Percentiles rank a stretch among this genome's conserved stretches.
phyloP scores from a whole-genome alignment of 2,113 vertebrate species.

The Podarcis cretensis region DNA sequence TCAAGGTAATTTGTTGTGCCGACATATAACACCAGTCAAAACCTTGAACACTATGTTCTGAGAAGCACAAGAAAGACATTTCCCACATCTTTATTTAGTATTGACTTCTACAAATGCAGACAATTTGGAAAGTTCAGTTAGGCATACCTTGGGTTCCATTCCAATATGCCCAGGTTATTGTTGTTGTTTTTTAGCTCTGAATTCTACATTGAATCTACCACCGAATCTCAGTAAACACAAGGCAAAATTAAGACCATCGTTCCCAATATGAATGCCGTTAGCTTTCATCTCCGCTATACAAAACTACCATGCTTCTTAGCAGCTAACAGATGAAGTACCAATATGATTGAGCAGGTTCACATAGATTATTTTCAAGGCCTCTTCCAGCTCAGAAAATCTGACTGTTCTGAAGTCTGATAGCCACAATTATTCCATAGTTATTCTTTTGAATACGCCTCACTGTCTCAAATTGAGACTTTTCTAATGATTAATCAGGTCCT shows the following conservation, averaged over 20 bases:
- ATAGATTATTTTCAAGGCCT: not conserved
- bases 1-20: not conserved
- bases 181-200: not conserved
- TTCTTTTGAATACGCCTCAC: not conserved
- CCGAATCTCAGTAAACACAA: not conserved
- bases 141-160: not conserved
- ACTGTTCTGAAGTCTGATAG: not conserved
- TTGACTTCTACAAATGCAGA: not conserved
- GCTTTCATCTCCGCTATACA: not conserved
- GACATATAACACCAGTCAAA: not conserved
- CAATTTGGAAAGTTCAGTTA: slow-evolving; percentile 12
- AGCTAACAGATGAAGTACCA: not conserved
- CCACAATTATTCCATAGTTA: not conserved
- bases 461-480: not conserved
- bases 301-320: not conserved
- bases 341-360: not conserved
- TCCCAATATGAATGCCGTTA: not conserved
- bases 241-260: not conserved
- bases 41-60: not conserved
- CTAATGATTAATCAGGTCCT: not conserved
- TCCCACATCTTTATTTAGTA: not conserved
- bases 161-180: not conserved
- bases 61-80: not conserved
- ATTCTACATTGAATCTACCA: not conserved
- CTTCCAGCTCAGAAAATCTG: not conserved